Base-by-base conservation (phyloP, 2,888 invertebrate species). In the Chrysolina americana region DNA sequence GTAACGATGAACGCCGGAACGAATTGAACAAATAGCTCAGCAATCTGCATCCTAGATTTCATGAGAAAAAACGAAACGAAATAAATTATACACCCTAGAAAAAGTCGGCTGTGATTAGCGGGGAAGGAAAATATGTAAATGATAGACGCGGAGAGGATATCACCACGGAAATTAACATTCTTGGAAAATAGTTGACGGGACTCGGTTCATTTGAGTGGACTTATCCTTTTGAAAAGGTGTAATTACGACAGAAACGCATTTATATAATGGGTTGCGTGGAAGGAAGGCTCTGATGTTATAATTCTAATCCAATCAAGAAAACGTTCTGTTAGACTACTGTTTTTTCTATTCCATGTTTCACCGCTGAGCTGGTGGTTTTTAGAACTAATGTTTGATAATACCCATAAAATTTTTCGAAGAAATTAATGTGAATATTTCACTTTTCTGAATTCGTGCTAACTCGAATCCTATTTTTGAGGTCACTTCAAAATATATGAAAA, bases 91-190 rank as follows among this genome's bases (percentile, higher is more conserved):
- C 53, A 53, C 53, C 53, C 53, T 13, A 53, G 6, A 53, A 21
- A 53, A 53, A 53, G 53, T 53, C 21, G 53, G 21, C 53, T 53
- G 53, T 53, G 21, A 53, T 53, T 53, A 53, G 53, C 11, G 53
- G 19, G 21, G 11, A 53, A 11, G 4, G 3, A 53, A 53, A 53
- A 53, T 21, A 21, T 0, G 19, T 53, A 19, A 10, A 53, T 19
- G 53, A 5, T 53, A 23, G 11, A 53, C 21, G 21, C 53, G 21
- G 53, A 53, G 19, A 53, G 53, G 53, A 53, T 53, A 53, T 53
- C 53, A 53, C 53, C 53, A 21, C 21, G 19, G 53, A 53, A 21
- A 53, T 53, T 53, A 53, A 53, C 53, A 53, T 53, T 53, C 53
- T 13, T 19, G 53, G 21, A 13, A 53, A 53, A 53, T 53, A 21